Evolutionary conservation across 2,113 vertebrate species (phyloP).

Genomic region (Amazona guildingii): DNA sequence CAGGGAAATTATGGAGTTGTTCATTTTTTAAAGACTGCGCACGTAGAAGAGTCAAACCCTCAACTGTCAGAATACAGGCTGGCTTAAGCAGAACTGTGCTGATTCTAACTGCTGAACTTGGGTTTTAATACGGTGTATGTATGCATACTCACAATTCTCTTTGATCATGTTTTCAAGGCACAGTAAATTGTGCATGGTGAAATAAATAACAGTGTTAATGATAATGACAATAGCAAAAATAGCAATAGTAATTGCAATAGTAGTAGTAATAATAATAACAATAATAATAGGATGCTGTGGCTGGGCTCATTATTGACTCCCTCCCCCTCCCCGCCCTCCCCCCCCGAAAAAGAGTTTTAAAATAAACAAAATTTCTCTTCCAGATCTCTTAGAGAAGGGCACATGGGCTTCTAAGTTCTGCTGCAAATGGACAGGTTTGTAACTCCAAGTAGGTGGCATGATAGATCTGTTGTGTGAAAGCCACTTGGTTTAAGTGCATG

Average conservation of each 20-base stretch:
- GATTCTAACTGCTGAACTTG: background rate
- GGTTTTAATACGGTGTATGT: background rate
- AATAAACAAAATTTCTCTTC: background rate
- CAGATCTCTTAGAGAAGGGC: background rate
- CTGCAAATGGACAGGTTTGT: background rate
- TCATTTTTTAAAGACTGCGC: background rate
- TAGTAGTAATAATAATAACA: background rate
- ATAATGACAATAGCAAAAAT: background rate
- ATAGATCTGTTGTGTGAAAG: background rate
- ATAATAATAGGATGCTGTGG: background rate
- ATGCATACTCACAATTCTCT: too few species aligned
- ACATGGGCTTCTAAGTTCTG: background rate
- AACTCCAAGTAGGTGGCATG: background rate
- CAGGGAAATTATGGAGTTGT: background rate
- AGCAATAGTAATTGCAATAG: background rate
- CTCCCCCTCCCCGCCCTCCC: fast-evolving
- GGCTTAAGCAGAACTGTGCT: background rate
- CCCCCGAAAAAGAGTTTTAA: fast-evolving
- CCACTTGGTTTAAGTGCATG: background rate
- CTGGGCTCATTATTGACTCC: background rate
- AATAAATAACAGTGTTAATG: background rate
- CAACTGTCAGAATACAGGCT: background rate
- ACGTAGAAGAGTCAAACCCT: background rate
- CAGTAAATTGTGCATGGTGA: background rate
- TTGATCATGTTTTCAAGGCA: background rate